Percentiles rank a stretch among this genome's conserved stretches.
phyloP scores from a whole-genome alignment of 2,113 vertebrate species.

The Agelaius tricolor region DNA sequence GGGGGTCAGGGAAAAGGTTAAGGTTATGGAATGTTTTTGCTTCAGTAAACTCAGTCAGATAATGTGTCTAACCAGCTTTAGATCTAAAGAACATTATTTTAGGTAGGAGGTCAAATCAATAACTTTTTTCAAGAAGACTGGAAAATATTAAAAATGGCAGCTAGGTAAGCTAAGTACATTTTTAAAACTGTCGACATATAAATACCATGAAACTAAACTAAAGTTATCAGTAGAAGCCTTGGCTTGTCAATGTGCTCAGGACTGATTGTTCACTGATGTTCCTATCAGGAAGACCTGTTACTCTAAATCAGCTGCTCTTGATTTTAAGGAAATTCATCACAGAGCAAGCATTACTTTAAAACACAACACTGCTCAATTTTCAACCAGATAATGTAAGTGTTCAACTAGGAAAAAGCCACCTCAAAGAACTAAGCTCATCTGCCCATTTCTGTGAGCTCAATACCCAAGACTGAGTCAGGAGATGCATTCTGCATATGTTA shows the following conservation, averaged over 20 bases:
- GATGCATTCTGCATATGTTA: not conserved
- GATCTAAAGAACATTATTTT: constrained; percentile 93
- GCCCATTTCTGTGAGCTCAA: not conserved
- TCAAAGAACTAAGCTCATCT: not conserved
- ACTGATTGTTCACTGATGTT: constrained; percentile 65
- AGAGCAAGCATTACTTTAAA: constrained; percentile 24
- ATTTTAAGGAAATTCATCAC: constrained; percentile 62
- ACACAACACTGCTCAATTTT: not conserved
- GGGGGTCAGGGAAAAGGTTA: constrained; percentile 97
- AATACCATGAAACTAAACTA: constrained; percentile 68
- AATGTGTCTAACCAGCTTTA: constrained; percentile 97
- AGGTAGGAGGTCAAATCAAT: constrained; percentile 90
- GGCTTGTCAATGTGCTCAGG: constrained; percentile 67
- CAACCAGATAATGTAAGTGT: not conserved
- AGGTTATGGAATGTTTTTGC: constrained; percentile 99
- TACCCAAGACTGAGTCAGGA: not conserved
- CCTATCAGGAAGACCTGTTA: constrained; percentile 36
- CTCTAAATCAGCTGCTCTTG: constrained; percentile 64
- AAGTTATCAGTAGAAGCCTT: constrained; percentile 74
- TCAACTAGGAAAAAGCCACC: not conserved
- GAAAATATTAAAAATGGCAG: constrained; percentile 88
- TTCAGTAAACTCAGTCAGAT: constrained; percentile 96
- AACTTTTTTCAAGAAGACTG: constrained; percentile 85
- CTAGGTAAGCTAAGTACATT: constrained; percentile 79
- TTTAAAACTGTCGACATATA: constrained; percentile 76